phyloP scores from a whole-genome alignment of 2,113 vertebrate genomes.

The Dunckerocampus dactyliophorus region DNA sequence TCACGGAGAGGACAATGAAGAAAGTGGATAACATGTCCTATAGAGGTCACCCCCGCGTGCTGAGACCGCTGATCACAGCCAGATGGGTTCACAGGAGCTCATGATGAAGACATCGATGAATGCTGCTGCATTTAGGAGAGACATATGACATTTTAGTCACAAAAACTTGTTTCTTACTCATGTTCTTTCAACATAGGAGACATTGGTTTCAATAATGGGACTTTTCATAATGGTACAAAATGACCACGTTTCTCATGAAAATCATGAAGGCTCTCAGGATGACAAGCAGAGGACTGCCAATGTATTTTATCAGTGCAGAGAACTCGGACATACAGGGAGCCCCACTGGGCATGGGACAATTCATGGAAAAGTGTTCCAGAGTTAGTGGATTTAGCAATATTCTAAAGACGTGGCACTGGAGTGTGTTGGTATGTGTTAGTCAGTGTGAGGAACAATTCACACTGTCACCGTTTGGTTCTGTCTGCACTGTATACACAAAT shows the following conservation, averaged over 20 bases:
- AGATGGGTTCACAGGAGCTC: conserved; percentile 34
- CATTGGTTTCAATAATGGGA: conserved; percentile 32
- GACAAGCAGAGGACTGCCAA: conserved; percentile 40
- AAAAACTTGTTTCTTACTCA: conserved; percentile 40
- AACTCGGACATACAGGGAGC: conserved; percentile 25
- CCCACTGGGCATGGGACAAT: conserved; percentile 22
- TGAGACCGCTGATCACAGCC: conserved; percentile 37
- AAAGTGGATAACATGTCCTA: conserved; percentile 34
- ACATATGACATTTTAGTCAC: conserved; percentile 50
- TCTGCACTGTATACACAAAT: conserved; percentile 62
- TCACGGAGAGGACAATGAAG: conserved; percentile 30
- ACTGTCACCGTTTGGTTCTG: conserved; percentile 52
- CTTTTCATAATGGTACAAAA: conserved; percentile 47
- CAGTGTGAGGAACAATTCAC: conserved; percentile 33
- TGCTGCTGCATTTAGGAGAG: conserved; percentile 38
- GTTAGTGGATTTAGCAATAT: conserved; percentile 71
- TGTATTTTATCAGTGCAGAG: conserved; percentile 26
- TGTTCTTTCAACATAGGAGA: conserved; percentile 38
- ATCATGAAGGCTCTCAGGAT: conserved; percentile 60
- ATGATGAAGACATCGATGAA: conserved; percentile 37
- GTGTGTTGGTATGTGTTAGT: conserved; percentile 55
- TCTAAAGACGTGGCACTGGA: conserved; percentile 54
- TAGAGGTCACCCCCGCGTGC: conserved; percentile 36
- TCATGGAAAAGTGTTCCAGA: conserved; percentile 20
- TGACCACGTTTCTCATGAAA: conserved; percentile 63